Evolutionary conservation across 2,888 invertebrate genomes (phyloP), one percentile per base, ranked within the genome.

Genomic region (Rhorus exstirpatorius): DNA sequence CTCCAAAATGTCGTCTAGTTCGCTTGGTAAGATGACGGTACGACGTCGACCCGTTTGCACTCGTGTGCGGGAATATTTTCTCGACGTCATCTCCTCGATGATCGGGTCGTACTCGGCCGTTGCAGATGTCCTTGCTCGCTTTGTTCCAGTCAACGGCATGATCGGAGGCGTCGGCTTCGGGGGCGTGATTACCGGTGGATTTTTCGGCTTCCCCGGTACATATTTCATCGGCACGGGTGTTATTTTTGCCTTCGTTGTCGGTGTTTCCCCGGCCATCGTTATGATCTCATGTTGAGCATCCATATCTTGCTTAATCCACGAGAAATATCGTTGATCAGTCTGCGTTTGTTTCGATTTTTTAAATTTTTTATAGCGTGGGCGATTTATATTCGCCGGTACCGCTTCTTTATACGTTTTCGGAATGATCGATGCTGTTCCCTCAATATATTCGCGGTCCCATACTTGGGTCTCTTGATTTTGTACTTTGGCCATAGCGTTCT

Each of bases 391-490:
- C 0, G 19, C 0, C 4, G 14, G 1, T 2, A 10, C 17, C 2
- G 1, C 7, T 49, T 19, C 10, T 0, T 1, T 49, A 4, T 49
- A 49, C 10, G 49, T 17, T 1, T 19, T 17, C 1, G 49, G 19
- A 10, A 3, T 49, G 0, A 49, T 49, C 3, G 1, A 7, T 1
- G 17, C 8, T 1, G 7, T 19, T 1, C 49, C 49, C 19, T 17
- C 1, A 1, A 10, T 19, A 3, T 49, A 49, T 17, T 49, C 49
- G 1, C 49, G 21, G 7, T 49, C 49, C 19, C 10, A 49, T 4
- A 49, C 49, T 49, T 49, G 49, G n/a, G 49, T 49, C 0, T 7
- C 49, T 49, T 49, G 49, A n/a, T n/a, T n/a, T n/a, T n/a, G n/a
- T n/a, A n/a, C n/a, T n/a, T n/a, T n/a, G n/a, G n/a, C n/a, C n/a